phyloP scores from a whole-genome alignment of 2,113 vertebrate genomes.

The Eubucco bourcierii region DNA sequence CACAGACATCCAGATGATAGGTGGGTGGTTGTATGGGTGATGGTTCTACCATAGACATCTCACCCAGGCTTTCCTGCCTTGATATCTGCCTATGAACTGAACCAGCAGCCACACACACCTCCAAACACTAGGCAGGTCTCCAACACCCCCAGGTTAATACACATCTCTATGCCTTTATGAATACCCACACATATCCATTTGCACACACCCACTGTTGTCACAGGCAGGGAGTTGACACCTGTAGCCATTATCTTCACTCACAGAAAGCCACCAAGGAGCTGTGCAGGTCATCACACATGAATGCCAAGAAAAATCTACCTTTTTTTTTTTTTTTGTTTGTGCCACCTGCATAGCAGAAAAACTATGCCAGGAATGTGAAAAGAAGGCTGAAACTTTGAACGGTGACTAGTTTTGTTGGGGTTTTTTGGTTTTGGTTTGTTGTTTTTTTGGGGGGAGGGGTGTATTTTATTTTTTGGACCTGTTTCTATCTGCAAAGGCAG shows the following conservation, averaged over 20 bases:
- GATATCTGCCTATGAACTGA: neutral
- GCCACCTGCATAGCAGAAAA: neutral
- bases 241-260: neutral
- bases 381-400: conserved; percentile 10
- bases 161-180: no score
- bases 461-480: neutral
- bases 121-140: neutral
- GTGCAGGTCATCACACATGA: neutral
- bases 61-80: neutral
- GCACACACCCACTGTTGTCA: neutral
- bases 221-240: neutral
- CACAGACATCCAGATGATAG: no score
- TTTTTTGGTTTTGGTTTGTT: no score
- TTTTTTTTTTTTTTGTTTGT: neutral
- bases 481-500: neutral
- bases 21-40: no score
- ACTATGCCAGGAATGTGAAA: conserved; percentile 3
- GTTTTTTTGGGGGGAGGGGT: no score
- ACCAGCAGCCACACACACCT: neutral
- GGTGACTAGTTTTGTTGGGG: neutral
- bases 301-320: neutral
- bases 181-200: rapidly evolving
- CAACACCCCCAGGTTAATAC: rapidly evolving
- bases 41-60: neutral
- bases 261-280: neutral